Percentiles rank a stretch among this genome's conserved stretches.
These are phyloP conservation scores for Trachymyrmex cornetzi DNA, from an alignment of 1,140 invertebrate genomes.

Conservation along the genomic window DNA sequence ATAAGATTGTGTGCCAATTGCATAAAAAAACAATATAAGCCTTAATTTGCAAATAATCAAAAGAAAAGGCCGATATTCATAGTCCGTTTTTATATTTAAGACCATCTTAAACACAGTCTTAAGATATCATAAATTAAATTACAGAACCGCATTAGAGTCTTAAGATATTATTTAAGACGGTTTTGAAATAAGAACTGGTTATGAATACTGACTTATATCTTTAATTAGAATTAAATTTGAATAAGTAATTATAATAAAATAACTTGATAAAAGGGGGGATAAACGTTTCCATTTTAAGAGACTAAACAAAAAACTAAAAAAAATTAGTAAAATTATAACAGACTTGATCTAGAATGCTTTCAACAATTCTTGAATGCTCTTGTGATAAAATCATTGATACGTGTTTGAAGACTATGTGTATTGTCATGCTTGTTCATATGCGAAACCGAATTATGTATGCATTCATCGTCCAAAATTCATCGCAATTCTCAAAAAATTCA, in stretches of 20 bases:
- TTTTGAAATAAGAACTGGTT: no score
- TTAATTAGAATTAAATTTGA: background rate
- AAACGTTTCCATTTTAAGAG: background rate
- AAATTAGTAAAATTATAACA: background rate
- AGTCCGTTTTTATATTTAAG: no score
- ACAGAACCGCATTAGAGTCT: no score
- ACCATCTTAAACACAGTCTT: no score
- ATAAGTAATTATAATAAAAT: background rate
- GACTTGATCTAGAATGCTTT: background rate
- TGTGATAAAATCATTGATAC: background rate
- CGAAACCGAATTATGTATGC: constrained; percentile 34
- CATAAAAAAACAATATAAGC: background rate
- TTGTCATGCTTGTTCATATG: background rate
- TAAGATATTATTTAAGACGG: no score
- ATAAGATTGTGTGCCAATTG: background rate
- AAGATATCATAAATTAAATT: no score
- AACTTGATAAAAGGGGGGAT: background rate
- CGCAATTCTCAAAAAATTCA: constrained; percentile 33
- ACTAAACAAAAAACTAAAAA: background rate
- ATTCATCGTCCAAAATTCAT: constrained; percentile 36
- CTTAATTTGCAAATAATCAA: background rate
- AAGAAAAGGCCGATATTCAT: no score
- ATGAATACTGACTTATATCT: background rate
- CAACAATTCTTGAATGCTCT: background rate
- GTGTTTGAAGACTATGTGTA: background rate